Evolutionary conservation across 2,888 invertebrate genomes (phyloP).

Genomic region (Chymomyza caudatula): DNA sequence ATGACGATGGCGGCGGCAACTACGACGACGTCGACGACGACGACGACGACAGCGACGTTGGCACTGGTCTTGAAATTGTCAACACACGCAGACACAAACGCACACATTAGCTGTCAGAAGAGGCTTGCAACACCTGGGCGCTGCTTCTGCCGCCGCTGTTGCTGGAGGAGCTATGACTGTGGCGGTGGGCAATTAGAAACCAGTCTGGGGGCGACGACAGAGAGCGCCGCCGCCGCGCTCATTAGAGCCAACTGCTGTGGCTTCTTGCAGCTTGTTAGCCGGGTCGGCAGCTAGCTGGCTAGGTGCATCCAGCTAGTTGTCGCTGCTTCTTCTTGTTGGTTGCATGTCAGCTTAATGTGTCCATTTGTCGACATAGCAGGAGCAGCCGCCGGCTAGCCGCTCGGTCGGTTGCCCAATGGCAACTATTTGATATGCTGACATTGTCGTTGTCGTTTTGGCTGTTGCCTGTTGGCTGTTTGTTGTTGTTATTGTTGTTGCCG

Average conservation of each 20-base stretch:
- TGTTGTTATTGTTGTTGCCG: conserved; percentile 61
- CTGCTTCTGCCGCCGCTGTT: background rate
- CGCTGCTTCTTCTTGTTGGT: background rate
- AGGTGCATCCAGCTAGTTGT: background rate
- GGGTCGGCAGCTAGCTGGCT: background rate
- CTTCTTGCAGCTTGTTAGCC: background rate
- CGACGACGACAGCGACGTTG: background rate
- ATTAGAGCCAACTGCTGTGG: background rate
- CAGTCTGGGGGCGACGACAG: conserved; percentile 58
- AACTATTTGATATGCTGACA: conserved; percentile 65
- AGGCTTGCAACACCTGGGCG: background rate
- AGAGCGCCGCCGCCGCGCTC: background rate
- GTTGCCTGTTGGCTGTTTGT: conserved; percentile 33
- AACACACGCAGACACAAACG: background rate
- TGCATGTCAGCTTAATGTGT: background rate
- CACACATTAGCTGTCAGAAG: no score
- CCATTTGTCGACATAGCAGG: background rate
- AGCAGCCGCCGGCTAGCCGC: background rate
- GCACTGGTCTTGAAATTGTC: conserved; percentile 6
- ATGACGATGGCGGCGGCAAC: background rate
- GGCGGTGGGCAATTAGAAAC: conserved; percentile 55
- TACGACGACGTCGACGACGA: background rate
- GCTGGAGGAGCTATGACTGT: background rate
- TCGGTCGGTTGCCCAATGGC: conserved; percentile 5
- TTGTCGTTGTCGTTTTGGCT: conserved; percentile 37